A percentile compares a stretch with the other conserved stretches of the same genome.
These are phyloP conservation scores for Trypoxylus dichotomus DNA, from an alignment of 1,140 invertebrate species.

Conservation along the genomic window DNA sequence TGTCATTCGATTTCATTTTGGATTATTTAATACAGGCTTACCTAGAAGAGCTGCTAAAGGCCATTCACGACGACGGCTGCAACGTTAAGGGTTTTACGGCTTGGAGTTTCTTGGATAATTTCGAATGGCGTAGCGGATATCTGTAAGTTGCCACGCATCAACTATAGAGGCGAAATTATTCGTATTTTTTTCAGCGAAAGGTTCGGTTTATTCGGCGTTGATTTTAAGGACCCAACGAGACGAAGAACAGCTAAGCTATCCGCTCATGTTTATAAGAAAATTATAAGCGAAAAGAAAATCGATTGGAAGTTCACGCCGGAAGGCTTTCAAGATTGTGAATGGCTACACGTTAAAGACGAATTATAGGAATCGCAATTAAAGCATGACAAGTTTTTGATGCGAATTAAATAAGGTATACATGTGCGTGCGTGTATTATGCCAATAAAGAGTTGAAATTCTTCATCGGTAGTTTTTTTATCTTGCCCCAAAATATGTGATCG, in stretches of 20 bases:
- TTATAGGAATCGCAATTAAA: neutral
- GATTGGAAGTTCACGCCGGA: neutral
- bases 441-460: too few species aligned
- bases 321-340: neutral
- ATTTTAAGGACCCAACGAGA: conserved; percentile 35
- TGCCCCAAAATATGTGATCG: too few species aligned
- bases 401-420: too few species aligned
- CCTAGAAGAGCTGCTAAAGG: neutral
- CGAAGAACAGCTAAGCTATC: conserved; percentile 34
- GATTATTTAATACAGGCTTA: neutral
- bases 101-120: conserved; percentile 28
- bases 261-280: conserved; percentile 33
- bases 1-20: neutral
- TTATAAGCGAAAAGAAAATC: conserved; percentile 16
- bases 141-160: neutral
- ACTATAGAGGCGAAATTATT: neutral
- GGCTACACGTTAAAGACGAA: neutral
- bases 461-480: too few species aligned
- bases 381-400: neutral
- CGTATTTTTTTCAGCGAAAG: conserved; percentile 30
- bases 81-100: conserved; percentile 24
- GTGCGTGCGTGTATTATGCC: too few species aligned
- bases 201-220: conserved; percentile 37
- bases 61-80: conserved; percentile 25
- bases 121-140: conserved; percentile 30